These are phyloP conservation scores for Tachystola acroxantha DNA, from an alignment of 2,888 invertebrate genomes.

Conservation along the genomic window DNA sequence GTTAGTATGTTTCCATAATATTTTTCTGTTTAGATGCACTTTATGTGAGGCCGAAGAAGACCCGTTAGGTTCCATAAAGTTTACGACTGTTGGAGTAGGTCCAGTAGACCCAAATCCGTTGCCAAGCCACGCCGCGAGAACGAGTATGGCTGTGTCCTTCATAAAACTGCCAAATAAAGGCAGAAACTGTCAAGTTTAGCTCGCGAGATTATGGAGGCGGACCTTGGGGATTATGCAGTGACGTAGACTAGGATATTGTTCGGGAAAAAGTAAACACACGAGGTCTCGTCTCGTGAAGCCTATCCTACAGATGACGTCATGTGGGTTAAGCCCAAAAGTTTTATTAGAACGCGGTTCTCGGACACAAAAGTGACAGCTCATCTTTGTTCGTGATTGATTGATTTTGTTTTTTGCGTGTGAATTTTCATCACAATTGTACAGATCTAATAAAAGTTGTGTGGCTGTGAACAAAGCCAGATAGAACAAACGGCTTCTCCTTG, in stretches of 20 bases:
- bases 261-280: neutral
- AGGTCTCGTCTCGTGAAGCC: neutral
- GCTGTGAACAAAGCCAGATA: no score
- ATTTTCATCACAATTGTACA: no score
- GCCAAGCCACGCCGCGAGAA: constrained; percentile 19
- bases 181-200: constrained; percentile 15
- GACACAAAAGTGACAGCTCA: neutral
- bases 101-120: constrained; percentile 25
- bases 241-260: neutral
- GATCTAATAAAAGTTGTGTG: no score
- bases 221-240: neutral
- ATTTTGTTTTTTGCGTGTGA: no score
- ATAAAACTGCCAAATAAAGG: constrained; percentile 22
- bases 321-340: neutral
- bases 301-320: neutral
- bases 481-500: no score
- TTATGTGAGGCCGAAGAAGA: constrained; percentile 10
- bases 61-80: constrained; percentile 23
- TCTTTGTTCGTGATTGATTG: no score
- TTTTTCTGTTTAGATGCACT: constrained; percentile 12
- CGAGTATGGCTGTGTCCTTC: constrained; percentile 14
- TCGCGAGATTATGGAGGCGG: constrained; percentile 5
- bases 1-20: constrained; percentile 11
- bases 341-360: neutral
- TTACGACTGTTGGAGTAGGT: constrained; percentile 35